A percentile compares a stretch with the other conserved stretches of the same genome.
Evolutionary conservation across 2,888 invertebrate species (phyloP).

Genomic region (Cryptus armator): DNA sequence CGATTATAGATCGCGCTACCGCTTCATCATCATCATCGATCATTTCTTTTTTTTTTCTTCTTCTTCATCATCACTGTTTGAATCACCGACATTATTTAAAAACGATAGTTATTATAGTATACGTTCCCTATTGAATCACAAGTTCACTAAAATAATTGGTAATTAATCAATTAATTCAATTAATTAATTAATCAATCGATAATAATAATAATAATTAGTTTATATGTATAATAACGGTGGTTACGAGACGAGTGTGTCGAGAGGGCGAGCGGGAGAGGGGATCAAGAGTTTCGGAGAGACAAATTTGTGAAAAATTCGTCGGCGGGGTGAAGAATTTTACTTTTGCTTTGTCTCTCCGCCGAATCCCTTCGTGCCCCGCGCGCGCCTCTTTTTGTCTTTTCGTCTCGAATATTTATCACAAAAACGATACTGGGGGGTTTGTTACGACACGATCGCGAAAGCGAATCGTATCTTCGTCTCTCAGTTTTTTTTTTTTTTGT

Average conservation of each 20-base stretch:
- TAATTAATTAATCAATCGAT: slow-evolving; percentile 2
- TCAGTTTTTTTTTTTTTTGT: slow-evolving; percentile 20
- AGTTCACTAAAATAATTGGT: slow-evolving; percentile 74
- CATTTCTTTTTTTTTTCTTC: slow-evolving; percentile 57
- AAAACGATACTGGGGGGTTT: slow-evolving; percentile 78
- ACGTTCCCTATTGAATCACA: slow-evolving; percentile 81
- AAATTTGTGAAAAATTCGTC: slow-evolving; percentile 3
- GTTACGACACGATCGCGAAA: slow-evolving; percentile 35
- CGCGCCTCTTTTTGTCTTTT: slow-evolving; percentile 1
- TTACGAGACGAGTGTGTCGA: slow-evolving; percentile 46
- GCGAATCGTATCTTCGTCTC: slow-evolving; percentile 9
- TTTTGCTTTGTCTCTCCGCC: neutral
- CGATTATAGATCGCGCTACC: slow-evolving; percentile 64
- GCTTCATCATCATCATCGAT: slow-evolving; percentile 65
- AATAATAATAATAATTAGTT: slow-evolving; percentile 54
- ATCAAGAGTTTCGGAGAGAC: neutral
- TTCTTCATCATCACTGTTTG: slow-evolving; percentile 64
- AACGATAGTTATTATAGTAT: slow-evolving; percentile 68
- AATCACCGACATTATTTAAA: slow-evolving; percentile 55
- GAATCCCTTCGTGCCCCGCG: neutral
- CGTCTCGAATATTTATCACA: slow-evolving; percentile 71
- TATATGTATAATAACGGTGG: slow-evolving; percentile 57
- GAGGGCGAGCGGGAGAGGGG: neutral
- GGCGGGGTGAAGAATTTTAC: slow-evolving; percentile 18
- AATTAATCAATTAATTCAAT: slow-evolving; percentile 1